These are phyloP conservation scores for Aphis craccivora DNA, from an alignment of 1,140 invertebrate genomes.

Conservation along the genomic window DNA sequence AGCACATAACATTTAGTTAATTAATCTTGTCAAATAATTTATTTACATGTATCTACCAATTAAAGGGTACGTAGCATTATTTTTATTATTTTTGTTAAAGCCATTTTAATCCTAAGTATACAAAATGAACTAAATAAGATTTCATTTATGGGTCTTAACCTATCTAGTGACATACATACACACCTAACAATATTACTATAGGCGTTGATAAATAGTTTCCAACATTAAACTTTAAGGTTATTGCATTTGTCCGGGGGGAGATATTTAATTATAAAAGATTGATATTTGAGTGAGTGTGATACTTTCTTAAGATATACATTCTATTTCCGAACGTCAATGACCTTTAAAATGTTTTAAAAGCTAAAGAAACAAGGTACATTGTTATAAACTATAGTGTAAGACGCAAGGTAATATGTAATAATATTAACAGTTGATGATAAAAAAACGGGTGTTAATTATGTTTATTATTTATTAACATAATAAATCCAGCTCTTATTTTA, in stretches of 20 bases:
- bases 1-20: neutral
- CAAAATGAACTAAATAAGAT: slow-evolving; percentile 30
- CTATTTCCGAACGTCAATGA: neutral
- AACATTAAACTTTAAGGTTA: slow-evolving; percentile 8
- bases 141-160: slow-evolving; percentile 26
- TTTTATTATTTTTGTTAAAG: slow-evolving; percentile 11
- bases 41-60: neutral
- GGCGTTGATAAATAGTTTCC: neutral
- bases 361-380: neutral
- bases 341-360: neutral
- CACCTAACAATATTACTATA: neutral
- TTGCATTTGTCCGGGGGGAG: neutral
- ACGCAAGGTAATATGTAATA: neutral
- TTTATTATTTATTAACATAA: neutral
- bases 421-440: neutral
- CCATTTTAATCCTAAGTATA: slow-evolving; percentile 6
- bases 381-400: neutral
- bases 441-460: neutral
- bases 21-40: neutral
- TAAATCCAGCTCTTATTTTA: neutral
- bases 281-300: neutral
- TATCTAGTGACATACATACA: neutral
- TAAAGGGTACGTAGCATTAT: neutral
- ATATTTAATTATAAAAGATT: slow-evolving; percentile 12
- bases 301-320: neutral